A percentile compares a stretch with the other conserved stretches of the same genome.
Conservation (phyloP, 30 jellyfish, hydroid and myxozoan species). For the Catostylus mosaicus region DNA sequence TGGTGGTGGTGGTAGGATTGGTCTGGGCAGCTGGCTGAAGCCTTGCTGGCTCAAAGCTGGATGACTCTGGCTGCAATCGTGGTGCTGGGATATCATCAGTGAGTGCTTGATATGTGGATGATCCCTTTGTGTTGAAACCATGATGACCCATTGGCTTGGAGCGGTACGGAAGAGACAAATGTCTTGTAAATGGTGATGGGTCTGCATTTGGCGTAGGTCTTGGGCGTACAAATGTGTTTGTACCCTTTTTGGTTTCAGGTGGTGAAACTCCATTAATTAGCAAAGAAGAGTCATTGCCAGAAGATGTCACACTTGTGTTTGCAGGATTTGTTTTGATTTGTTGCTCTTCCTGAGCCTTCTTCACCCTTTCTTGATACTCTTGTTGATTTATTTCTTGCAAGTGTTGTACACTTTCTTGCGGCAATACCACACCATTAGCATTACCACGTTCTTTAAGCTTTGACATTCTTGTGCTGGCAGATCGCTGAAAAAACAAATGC, state of each 20-base stretch:
- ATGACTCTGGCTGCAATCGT: constrained; percentile 79
- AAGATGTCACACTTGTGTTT: constrained; percentile 17
- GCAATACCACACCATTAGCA: constrained; percentile 95
- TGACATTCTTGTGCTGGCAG: constrained; percentile 84
- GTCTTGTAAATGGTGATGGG: constrained; percentile 87
- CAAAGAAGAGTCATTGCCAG: constrained; percentile 21
- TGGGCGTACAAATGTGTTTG: constrained; percentile 78
- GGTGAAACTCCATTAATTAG: constrained; percentile 65
- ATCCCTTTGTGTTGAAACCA: constrained; percentile 67
- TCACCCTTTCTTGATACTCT: constrained; percentile 82
- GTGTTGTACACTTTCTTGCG: constrained; percentile 96
- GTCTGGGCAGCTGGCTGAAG: background rate
- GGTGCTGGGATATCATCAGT: constrained; percentile 93
- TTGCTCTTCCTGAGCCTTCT: constrained; percentile 80
- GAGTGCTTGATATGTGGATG: constrained; percentile 92
- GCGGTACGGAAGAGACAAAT: constrained; percentile 93
- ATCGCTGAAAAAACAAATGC: constrained; percentile 82
- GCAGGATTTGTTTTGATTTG: constrained; percentile 51
- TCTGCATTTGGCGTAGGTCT: constrained; percentile 94
- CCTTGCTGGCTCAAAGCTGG: constrained; percentile 67
- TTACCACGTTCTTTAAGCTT: constrained; percentile 75
- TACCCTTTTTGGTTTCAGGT: constrained; percentile 66
- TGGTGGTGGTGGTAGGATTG: background rate
- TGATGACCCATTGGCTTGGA: constrained; percentile 70
- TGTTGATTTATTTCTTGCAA: constrained; percentile 87